phyloP scores from a whole-genome alignment of 1,140 invertebrate species.

The Pararge aegeria region DNA sequence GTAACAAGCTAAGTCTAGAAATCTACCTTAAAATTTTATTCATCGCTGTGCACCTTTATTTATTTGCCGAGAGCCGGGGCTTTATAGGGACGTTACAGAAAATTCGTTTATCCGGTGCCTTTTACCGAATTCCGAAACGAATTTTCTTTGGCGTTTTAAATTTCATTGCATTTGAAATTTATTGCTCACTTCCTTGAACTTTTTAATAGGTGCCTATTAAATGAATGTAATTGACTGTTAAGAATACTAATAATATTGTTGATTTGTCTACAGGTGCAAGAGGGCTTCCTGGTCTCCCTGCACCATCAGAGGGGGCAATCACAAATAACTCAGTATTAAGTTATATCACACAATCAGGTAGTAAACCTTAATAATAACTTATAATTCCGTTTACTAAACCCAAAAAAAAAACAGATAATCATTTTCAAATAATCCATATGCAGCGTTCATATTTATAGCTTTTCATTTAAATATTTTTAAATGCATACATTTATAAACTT shows the following conservation, averaged over 20 bases:
- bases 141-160: not conserved
- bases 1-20: constrained; percentile 57
- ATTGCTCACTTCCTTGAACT: not conserved
- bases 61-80: constrained; percentile 57
- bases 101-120: constrained; percentile 52
- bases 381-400: too few species aligned
- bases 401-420: too few species aligned
- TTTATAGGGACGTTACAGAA: constrained; percentile 54
- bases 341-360: constrained; percentile 44
- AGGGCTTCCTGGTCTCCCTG: constrained; percentile 57
- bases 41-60: constrained; percentile 66
- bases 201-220: too few species aligned
- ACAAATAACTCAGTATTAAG: constrained; percentile 49
- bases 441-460: too few species aligned
- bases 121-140: constrained; percentile 36
- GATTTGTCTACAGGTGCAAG: constrained; percentile 42
- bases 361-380: not conserved
- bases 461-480: too few species aligned
- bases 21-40: constrained; percentile 76
- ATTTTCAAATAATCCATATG: too few species aligned
- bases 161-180: constrained; percentile 1
- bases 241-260: not conserved
- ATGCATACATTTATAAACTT: too few species aligned
- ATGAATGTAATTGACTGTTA: too few species aligned
- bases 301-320: constrained; percentile 31